phyloP scores from a whole-genome alignment of 1,140 invertebrate genomes.

The Scaptomyza hsui region DNA sequence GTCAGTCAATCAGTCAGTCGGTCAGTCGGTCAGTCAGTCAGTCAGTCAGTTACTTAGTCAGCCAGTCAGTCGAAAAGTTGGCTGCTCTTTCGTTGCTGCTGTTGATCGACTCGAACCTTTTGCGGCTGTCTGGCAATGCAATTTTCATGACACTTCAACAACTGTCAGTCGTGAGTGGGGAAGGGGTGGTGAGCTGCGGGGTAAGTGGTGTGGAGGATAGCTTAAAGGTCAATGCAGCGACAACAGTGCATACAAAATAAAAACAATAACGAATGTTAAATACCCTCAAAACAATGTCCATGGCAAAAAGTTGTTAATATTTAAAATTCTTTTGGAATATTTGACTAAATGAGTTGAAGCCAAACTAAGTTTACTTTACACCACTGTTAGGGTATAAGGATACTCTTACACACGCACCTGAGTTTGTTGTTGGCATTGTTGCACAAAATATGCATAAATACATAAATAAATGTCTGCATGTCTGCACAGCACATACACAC shows the following conservation, averaged over 20 bases:
- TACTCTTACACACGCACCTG: slow-evolving; percentile 28
- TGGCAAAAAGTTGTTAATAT: too few species aligned
- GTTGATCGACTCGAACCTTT: neutral
- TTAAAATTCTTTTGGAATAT: too few species aligned
- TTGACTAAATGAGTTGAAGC: too few species aligned
- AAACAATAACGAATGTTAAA: neutral
- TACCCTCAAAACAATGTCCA: neutral
- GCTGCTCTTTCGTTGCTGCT: neutral
- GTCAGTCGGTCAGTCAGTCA: neutral
- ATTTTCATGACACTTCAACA: slow-evolving; percentile 44
- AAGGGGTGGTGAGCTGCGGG: neutral
- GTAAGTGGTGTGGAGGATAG: neutral
- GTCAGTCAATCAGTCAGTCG: neutral
- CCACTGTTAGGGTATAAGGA: too few species aligned
- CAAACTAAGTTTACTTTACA: too few species aligned
- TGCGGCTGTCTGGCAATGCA: slow-evolving; percentile 18
- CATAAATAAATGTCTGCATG: slow-evolving; percentile 71
- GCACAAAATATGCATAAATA: slow-evolving; percentile 78
- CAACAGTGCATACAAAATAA: slow-evolving; percentile 6
- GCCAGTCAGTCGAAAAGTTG: neutral
- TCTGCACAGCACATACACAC: slow-evolving; percentile 7
- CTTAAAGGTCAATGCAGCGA: slow-evolving; percentile 36
- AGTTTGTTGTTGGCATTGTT: slow-evolving; percentile 57
- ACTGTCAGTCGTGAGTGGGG: slow-evolving; percentile 10
- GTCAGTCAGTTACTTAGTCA: slow-evolving; percentile 6